These are phyloP conservation scores for Meles meles DNA, from an alignment of 2,113 vertebrate genomes.

Conservation along the genomic window DNA sequence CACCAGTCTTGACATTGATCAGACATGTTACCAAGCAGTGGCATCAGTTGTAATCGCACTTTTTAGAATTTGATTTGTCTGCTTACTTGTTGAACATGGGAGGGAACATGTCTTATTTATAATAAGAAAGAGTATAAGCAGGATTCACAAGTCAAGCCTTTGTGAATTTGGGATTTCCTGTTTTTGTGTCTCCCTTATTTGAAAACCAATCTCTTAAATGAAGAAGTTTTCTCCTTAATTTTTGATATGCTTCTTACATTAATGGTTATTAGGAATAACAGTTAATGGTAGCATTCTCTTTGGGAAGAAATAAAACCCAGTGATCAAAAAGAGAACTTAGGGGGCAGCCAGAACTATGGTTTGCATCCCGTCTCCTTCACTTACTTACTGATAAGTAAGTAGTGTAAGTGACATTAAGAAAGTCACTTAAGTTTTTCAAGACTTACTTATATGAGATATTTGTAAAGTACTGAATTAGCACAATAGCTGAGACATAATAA, in stretches of 20 bases:
- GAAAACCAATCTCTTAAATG: background rate
- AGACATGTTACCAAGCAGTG: background rate
- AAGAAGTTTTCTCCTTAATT: background rate
- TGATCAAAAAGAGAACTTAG: background rate
- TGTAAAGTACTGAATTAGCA: background rate
- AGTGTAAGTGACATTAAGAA: background rate
- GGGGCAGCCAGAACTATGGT: background rate
- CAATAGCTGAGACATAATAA: background rate
- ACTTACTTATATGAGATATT: background rate
- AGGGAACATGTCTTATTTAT: background rate
- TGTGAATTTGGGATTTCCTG: background rate
- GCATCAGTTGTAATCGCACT: background rate
- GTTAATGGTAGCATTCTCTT: background rate
- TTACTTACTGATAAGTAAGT: background rate
- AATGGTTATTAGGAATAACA: slow-evolving; percentile 12
- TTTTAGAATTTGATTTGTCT: background rate
- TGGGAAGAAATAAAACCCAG: background rate
- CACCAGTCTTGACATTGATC: background rate
- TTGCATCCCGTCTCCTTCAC: background rate
- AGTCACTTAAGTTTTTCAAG: background rate
- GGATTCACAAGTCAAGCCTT: background rate
- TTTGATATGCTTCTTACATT: background rate
- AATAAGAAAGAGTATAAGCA: background rate
- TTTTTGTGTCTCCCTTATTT: slow-evolving; percentile 26
- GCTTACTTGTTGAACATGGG: background rate